Evolutionary conservation across 2,888 invertebrate genomes (phyloP).

Genomic region (Ommatoiulus sabulosus): DNA sequence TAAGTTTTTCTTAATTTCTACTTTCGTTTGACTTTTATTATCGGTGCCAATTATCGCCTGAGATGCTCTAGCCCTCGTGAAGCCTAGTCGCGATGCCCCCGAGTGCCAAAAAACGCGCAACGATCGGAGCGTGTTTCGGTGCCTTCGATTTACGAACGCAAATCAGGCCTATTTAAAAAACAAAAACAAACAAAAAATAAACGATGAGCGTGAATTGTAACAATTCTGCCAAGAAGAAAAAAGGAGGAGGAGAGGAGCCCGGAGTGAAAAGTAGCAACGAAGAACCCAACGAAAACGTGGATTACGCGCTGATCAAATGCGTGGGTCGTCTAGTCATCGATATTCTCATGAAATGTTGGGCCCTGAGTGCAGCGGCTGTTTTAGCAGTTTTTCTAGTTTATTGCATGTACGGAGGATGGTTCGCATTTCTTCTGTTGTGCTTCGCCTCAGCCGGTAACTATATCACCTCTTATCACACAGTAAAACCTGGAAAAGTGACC

Average conservation of each 20-base stretch:
- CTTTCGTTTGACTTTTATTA: too few relatives aligned
- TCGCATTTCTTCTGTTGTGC: slow-evolving; percentile 78
- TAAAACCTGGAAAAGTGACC: too few relatives aligned
- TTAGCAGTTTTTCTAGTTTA: slow-evolving; percentile 82
- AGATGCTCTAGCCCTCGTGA: too few relatives aligned
- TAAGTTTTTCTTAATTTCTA: too few relatives aligned
- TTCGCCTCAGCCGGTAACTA: slow-evolving; percentile 79
- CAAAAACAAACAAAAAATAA: not conserved
- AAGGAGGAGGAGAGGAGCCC: too few relatives aligned
- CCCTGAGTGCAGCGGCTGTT: slow-evolving; percentile 79
- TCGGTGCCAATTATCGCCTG: too few relatives aligned
- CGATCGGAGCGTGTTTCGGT: not conserved
- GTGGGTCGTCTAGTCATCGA: slow-evolving; percentile 62
- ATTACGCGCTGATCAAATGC: slow-evolving; percentile 61
- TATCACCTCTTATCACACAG: not conserved
- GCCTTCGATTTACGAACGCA: not conserved
- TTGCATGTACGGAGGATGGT: slow-evolving; percentile 84
- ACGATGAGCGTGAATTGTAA: not conserved
- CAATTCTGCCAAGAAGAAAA: slow-evolving; percentile 2
- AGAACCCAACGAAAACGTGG: slow-evolving; percentile 56
- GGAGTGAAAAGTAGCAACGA: not conserved
- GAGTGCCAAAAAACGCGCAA: not conserved
- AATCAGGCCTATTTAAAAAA: not conserved
- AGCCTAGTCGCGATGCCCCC: not conserved
- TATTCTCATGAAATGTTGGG: slow-evolving; percentile 78